phyloP scores from a whole-genome alignment of 2,888 invertebrate species.

The Hypomecis punctinalis region DNA sequence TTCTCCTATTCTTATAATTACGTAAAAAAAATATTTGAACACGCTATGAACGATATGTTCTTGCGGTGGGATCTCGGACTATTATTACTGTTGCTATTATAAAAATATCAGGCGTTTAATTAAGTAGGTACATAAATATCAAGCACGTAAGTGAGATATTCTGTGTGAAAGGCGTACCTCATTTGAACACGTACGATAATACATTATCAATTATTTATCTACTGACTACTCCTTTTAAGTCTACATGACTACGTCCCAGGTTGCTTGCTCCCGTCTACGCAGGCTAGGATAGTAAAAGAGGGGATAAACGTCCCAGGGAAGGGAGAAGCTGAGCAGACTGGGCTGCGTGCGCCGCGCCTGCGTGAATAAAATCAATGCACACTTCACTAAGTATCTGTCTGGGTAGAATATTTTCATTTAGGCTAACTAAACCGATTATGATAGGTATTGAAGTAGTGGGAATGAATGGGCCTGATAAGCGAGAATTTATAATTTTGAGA shows the following conservation, averaged over 20 bases:
- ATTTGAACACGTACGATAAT: no score
- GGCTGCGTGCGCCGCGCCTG: slow-evolving; percentile 39
- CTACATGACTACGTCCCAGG: not conserved
- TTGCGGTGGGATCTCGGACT: no score
- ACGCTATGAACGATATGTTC: no score
- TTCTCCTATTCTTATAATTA: no score
- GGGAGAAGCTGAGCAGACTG: slow-evolving; percentile 23
- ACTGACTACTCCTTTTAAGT: no score
- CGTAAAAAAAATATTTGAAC: no score
- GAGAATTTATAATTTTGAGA: not conserved
- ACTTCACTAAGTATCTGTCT: slow-evolving; percentile 15
- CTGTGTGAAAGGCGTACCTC: no score
- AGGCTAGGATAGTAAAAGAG: slow-evolving; percentile 15
- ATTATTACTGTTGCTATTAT: no score
- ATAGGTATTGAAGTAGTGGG: not conserved
- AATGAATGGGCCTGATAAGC: not conserved
- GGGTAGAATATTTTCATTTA: slow-evolving; percentile 17
- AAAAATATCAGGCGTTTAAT: no score
- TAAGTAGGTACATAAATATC: no score
- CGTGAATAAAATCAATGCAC: slow-evolving; percentile 42
- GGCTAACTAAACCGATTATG: slow-evolving; percentile 25
- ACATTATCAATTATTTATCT: no score
- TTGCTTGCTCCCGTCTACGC: slow-evolving; percentile 1
- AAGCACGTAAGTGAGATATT: no score
- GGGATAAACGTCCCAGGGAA: slow-evolving; percentile 22